Base-by-base conservation (phyloP, 2,113 vertebrate genomes). In the Gobio gobio region DNA sequence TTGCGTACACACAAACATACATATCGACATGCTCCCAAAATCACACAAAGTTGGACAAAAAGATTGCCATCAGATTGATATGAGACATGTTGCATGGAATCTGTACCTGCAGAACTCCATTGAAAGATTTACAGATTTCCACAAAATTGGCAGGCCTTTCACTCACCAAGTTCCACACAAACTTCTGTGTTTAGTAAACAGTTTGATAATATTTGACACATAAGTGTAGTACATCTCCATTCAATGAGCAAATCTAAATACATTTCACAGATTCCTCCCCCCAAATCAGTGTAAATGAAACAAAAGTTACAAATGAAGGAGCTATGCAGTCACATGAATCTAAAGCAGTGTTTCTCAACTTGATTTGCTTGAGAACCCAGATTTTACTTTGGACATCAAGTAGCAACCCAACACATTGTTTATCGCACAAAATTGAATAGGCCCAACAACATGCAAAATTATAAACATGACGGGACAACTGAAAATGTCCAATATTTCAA, bases 21-120 rank as follows among this genome's bases (percentile, higher is more conserved):
- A 81, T 4, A 56, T 20, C 36, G 5, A 77, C 26, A 56, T 29
- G 59, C 64, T 20, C 77, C 33, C 40, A 72, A 61, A 83, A 75
- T 72, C 74, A 49, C 74, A 79, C 16, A 82, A 72, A 87, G 76
- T 18, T 68, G 68, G 68, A 81, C 29, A 61, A 61, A 78, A 10
- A 16, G 22, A 54, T 33, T 20, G 24, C 3, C 14, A 18, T 16
- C 47, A 73, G 40, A 47, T 73, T 74, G 18, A 68, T n/a, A 61
- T 61, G n/a, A 24, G 58, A 61, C 10, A 61, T 10, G 14, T 54
- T 66, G 12, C 63, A 66, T 14, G 29, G 13, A 33, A 63, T 22
- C 61, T 63, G 63, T 4, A 24, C 26, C 29, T 6, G 6, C 13
- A 33, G 26, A 33, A 40, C 33, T 68, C 64, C 64, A 68, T 10